A percentile compares a stretch with the other conserved stretches of the same genome.
Conservation (phyloP, 2,113 vertebrate genomes). For the Cinclus cinclus region DNA sequence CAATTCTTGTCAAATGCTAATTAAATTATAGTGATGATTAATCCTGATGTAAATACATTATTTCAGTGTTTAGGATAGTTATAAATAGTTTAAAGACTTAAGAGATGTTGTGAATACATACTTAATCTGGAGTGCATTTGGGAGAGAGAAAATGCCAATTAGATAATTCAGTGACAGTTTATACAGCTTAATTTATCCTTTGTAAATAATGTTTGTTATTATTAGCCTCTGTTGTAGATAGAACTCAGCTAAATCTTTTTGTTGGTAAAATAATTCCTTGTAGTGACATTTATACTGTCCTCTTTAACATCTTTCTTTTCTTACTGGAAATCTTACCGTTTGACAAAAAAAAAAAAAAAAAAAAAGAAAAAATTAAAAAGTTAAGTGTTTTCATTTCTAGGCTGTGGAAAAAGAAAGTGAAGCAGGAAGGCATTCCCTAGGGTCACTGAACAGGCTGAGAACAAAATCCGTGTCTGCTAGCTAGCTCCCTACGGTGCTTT, state of each 20-base stretch:
- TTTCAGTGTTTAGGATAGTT: constrained; percentile 64
- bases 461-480: background rate
- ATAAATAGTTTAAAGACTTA: constrained; percentile 72
- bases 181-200: constrained; percentile 13
- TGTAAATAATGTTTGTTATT: constrained; percentile 44
- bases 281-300: background rate
- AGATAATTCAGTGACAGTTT: constrained; percentile 43
- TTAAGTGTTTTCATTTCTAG: background rate
- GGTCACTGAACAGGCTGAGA: background rate
- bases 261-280: background rate
- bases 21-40: constrained; percentile 82
- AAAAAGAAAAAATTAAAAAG: background rate
- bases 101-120: constrained; percentile 30
- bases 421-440: background rate
- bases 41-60: constrained; percentile 75
- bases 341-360: background rate
- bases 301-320: background rate
- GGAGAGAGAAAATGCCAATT: constrained; percentile 37
- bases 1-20: constrained; percentile 79
- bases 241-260: constrained; percentile 5
- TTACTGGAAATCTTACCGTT: background rate
- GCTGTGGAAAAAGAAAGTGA: background rate
- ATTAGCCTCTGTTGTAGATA: constrained; percentile 26
- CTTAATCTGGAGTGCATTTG: constrained; percentile 43
- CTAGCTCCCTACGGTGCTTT: background rate